These are phyloP conservation scores for Pelecanoides urinatrix DNA, from an alignment of 2,113 vertebrate genomes.

Conservation along the genomic window DNA sequence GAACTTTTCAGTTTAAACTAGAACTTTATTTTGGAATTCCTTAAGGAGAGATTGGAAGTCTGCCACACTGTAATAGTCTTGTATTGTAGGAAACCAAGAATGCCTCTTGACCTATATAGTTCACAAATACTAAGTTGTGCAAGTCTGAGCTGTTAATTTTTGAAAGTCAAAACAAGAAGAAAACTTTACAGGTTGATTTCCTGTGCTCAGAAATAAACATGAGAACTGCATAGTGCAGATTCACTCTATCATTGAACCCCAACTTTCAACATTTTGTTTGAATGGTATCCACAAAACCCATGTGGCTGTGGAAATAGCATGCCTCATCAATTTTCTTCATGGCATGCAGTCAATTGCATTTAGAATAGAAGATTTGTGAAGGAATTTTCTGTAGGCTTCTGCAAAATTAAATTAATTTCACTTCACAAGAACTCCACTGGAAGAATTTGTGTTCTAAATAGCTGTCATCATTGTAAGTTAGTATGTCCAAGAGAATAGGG, in stretches of 20 bases:
- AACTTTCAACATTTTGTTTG: neutral
- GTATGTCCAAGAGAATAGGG: neutral
- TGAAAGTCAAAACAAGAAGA: neutral
- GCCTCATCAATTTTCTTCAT: neutral
- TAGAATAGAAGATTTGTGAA: neutral
- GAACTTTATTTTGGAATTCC: constrained; percentile 28
- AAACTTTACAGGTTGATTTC: neutral
- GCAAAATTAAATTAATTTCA: neutral
- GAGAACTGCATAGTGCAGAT: neutral
- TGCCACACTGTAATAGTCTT: neutral
- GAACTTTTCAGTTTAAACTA: neutral
- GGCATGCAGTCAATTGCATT: neutral
- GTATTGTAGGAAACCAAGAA: neutral
- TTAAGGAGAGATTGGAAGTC: neutral
- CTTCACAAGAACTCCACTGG: neutral
- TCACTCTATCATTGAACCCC: neutral
- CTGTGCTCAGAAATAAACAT: neutral
- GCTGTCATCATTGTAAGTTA: neutral
- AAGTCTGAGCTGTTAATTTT: constrained; percentile 5
- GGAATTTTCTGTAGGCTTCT: neutral
- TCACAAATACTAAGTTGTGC: neutral
- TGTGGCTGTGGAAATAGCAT: neutral
- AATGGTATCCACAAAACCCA: neutral
- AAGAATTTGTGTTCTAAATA: neutral
- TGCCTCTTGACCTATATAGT: neutral